phyloP scores from a whole-genome alignment of 2,797 vertebrate species.

The Coilia nasus region DNA sequence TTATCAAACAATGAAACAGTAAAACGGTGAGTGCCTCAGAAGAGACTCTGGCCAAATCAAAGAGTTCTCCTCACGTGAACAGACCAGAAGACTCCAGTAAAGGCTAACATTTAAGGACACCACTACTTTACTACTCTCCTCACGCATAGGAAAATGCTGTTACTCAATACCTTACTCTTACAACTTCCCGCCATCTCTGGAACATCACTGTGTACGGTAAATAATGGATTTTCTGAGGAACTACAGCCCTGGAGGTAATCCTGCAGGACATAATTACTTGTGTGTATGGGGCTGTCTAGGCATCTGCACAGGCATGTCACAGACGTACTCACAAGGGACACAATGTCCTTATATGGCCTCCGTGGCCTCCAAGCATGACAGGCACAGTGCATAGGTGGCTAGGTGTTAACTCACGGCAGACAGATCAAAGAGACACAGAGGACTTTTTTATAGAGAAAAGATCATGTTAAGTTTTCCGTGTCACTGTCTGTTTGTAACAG shows the following conservation, averaged over 20 bases:
- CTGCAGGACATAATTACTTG: not conserved
- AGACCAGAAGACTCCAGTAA: not conserved
- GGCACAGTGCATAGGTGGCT: not conserved
- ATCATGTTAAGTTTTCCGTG: not conserved
- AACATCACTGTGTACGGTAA: not conserved
- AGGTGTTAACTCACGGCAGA: not conserved
- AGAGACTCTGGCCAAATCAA: not conserved
- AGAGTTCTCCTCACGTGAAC: not conserved
- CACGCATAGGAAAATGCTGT: not conserved
- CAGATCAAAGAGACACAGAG: not conserved
- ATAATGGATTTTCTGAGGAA: not conserved
- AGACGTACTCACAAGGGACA: not conserved
- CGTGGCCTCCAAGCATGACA: not conserved
- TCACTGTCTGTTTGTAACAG: not conserved
- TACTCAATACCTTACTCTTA: not conserved
- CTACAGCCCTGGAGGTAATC: not conserved
- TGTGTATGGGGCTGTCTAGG: constrained; percentile 6
- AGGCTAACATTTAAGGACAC: not conserved
- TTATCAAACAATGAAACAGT: no score
- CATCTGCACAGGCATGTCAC: constrained; percentile 17
- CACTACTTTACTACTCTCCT: no score
- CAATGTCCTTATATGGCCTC: constrained; percentile 18
- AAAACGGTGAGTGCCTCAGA: not conserved
- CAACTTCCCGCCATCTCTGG: not conserved
- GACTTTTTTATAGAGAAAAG: not conserved